phyloP scores from a whole-genome alignment of 2,797 vertebrate species.

The Enteromius paludinosus region DNA sequence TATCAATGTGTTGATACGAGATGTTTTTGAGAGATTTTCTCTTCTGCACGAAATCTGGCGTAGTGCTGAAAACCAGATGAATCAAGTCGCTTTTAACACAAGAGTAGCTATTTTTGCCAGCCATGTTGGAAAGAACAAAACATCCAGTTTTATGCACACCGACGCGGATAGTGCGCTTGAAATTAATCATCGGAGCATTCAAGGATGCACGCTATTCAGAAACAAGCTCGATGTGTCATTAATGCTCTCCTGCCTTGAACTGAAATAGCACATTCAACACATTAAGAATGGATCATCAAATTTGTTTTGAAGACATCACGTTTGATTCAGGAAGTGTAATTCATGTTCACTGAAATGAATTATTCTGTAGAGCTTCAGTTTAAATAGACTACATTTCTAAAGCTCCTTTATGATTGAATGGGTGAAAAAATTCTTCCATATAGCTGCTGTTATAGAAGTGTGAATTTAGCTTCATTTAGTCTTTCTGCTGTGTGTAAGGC shows the following conservation, averaged over 20 bases:
- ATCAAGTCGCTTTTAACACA: neutral
- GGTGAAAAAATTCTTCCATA: neutral
- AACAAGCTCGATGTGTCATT: slow-evolving; percentile 11
- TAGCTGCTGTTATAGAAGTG: neutral
- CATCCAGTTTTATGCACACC: neutral
- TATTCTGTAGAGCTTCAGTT: neutral
- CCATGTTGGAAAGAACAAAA: slow-evolving; percentile 36
- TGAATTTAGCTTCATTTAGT: neutral
- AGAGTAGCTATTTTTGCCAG: slow-evolving; percentile 41
- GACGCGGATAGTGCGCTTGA: neutral
- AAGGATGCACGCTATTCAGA: slow-evolving; percentile 11
- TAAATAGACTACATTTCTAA: slow-evolving; percentile 13
- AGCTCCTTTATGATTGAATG: neutral
- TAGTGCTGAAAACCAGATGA: neutral
- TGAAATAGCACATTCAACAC: neutral
- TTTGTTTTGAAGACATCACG: neutral
- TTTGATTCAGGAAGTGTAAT: slow-evolving; percentile 28
- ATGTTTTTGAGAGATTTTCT: slow-evolving; percentile 9
- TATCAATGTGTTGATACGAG: neutral
- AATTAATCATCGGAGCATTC: slow-evolving; percentile 33
- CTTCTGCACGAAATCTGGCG: neutral
- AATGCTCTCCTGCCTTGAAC: neutral
- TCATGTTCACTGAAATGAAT: neutral
- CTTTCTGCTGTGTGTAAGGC: neutral
- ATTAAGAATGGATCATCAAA: neutral